Conservation (phyloP, 1,140 invertebrate genomes). For the Aphis craccivora region DNA sequence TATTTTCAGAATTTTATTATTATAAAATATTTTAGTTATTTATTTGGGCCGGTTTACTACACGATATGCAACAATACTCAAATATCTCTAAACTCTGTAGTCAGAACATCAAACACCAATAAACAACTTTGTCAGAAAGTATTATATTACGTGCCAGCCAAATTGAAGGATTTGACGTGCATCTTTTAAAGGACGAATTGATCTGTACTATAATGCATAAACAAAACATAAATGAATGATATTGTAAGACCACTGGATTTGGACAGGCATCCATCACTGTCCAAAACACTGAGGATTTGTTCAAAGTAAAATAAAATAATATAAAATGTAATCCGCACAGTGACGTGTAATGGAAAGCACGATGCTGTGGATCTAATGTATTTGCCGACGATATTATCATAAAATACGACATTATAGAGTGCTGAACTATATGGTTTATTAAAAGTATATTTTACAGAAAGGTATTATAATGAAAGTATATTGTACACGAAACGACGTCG, state of each 20-base stretch:
- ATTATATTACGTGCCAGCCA: background rate
- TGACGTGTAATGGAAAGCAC: background rate
- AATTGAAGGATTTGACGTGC: background rate
- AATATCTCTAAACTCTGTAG: background rate
- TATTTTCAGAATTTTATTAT: background rate
- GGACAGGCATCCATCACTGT: background rate
- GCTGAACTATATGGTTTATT: background rate
- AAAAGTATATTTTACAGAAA: background rate
- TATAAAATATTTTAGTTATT: background rate
- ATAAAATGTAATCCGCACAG: background rate
- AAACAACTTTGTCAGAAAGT: background rate
- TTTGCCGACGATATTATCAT: background rate
- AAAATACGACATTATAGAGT: background rate
- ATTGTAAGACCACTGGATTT: background rate
- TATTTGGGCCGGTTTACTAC: background rate
- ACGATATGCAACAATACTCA: background rate
- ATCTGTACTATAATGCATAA: background rate
- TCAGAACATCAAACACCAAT: background rate
- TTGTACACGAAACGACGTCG: background rate
- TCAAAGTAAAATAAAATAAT: slow-evolving; percentile 10
- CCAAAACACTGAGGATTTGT: background rate
- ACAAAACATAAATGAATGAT: background rate
- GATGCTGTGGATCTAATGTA: background rate
- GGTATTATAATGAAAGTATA: background rate
- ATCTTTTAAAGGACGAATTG: background rate